A percentile compares a stretch with the other conserved stretches of the same genome.
Evolutionary conservation across 2,113 vertebrate species (phyloP).

Genomic region (Nothocercus nigrocapillus): DNA sequence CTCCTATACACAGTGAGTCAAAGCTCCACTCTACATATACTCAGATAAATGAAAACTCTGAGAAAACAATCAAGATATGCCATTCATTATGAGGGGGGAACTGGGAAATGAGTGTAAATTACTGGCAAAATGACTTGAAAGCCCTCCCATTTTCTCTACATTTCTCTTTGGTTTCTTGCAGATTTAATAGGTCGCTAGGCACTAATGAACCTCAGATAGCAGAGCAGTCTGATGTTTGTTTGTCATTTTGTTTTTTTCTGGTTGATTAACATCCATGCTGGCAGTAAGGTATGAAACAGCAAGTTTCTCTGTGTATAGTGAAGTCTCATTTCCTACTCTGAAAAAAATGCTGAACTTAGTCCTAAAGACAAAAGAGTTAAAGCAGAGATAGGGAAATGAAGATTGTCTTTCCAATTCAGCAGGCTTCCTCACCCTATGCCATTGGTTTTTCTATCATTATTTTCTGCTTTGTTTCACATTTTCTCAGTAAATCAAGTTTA

Average conservation of each 20-base stretch:
- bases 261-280: slow-evolving; percentile 80
- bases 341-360: slow-evolving; percentile 63
- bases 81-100: not conserved
- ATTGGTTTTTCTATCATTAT: not conserved
- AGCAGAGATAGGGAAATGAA: slow-evolving; percentile 2
- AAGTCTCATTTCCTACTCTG: slow-evolving; percentile 37
- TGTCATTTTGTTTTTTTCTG: slow-evolving; percentile 82
- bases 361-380: not conserved
- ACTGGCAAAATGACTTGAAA: slow-evolving; percentile 41
- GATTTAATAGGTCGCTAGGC: slow-evolving; percentile 72
- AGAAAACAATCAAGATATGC: slow-evolving; percentile 36
- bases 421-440: not conserved
- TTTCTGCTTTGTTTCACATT: slow-evolving; percentile 61
- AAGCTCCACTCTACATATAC: not conserved
- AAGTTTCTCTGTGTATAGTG: slow-evolving; percentile 34
- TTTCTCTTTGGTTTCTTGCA: slow-evolving; percentile 41
- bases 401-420: not conserved
- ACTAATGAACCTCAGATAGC: slow-evolving; percentile 80
- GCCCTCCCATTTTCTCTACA: not conserved
- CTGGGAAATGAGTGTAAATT: not conserved
- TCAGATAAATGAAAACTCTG: slow-evolving; percentile 7
- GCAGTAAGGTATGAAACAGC: slow-evolving; percentile 71
- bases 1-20: not conserved
- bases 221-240: slow-evolving; percentile 80
- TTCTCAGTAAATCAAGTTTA: not conserved